phyloP scores from a whole-genome alignment of 2,888 invertebrate genomes.

The Thumatha senex region DNA sequence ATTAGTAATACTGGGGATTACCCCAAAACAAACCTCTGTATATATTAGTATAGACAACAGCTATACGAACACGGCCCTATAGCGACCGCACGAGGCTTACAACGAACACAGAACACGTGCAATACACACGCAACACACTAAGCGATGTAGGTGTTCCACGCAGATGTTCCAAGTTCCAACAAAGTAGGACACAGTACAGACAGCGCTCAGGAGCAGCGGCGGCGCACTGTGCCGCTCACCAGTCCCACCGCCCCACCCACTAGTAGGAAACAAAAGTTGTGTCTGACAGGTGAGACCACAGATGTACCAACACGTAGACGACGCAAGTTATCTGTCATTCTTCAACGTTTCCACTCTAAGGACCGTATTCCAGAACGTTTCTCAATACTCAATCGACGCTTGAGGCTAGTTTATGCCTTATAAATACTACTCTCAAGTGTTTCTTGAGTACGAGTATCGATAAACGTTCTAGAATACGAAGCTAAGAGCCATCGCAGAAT shows the following conservation, averaged over 20 bases:
- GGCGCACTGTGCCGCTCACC: slow-evolving; percentile 84
- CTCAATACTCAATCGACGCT: too few species aligned
- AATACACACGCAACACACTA: slow-evolving; percentile 51
- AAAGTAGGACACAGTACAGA: slow-evolving; percentile 63
- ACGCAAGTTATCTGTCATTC: slow-evolving; percentile 11
- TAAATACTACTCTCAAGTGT: too few species aligned
- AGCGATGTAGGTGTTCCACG: slow-evolving; percentile 71
- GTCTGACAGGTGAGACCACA: slow-evolving; percentile 83
- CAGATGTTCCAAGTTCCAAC: slow-evolving; percentile 71
- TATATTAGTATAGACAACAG: slow-evolving; percentile 7
- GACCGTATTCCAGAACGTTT: too few species aligned
- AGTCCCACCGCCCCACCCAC: slow-evolving; percentile 85
- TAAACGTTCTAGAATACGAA: too few species aligned
- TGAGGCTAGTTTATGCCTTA: too few species aligned
- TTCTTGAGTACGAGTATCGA: too few species aligned
- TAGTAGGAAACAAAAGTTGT: slow-evolving; percentile 87
- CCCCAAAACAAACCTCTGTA: too few species aligned
- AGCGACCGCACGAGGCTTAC: slow-evolving; percentile 27
- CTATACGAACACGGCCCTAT: slow-evolving; percentile 11
- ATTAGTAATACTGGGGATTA: too few species aligned
- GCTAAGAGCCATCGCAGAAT: too few species aligned
- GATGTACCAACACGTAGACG: slow-evolving; percentile 10
- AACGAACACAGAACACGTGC: slow-evolving; percentile 30
- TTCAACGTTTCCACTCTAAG: too few species aligned
- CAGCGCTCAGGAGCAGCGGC: slow-evolving; percentile 50